These are phyloP conservation scores for Aleiodes alternator DNA, from an alignment of 2,888 invertebrate species.

Conservation along the genomic window DNA sequence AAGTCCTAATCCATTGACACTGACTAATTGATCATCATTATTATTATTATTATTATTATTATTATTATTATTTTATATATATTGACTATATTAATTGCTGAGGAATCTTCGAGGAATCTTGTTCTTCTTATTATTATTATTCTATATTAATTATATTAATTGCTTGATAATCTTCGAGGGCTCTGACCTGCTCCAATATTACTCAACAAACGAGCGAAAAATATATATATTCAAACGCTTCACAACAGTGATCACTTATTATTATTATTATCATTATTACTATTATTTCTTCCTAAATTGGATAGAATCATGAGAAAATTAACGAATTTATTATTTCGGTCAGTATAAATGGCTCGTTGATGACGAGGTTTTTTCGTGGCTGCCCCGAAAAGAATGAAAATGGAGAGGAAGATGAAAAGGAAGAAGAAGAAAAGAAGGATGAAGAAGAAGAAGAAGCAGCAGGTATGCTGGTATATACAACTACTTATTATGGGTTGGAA, in stretches of 20 bases:
- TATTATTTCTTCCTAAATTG: neutral
- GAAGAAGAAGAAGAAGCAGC: constrained; percentile 40
- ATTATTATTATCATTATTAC: no score
- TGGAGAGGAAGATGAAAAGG: constrained; percentile 43
- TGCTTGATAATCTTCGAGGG: no score
- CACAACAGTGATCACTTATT: no score
- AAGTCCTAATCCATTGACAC: neutral
- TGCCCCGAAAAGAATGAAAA: neutral
- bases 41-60: no score
- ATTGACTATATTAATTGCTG: no score
- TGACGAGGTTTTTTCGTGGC: constrained; percentile 20
- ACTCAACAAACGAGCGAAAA: no score
- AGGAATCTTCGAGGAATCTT: no score
- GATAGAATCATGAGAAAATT: constrained; percentile 7
- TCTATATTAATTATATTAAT: no score
- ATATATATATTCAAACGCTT: no score
- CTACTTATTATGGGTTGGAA: constrained; percentile 48
- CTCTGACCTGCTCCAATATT: no score
- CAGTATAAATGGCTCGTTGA: constrained; percentile 32
- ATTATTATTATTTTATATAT: no score
- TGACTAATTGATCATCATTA: constrained; percentile 10
- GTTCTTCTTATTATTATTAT: no score
- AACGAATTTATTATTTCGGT: constrained; percentile 18
- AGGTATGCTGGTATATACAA: constrained; percentile 38
- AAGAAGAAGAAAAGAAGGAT: constrained; percentile 32